Evolutionary conservation across 2,888 invertebrate genomes (phyloP).

Genomic region (Standfussiana lucernea): DNA sequence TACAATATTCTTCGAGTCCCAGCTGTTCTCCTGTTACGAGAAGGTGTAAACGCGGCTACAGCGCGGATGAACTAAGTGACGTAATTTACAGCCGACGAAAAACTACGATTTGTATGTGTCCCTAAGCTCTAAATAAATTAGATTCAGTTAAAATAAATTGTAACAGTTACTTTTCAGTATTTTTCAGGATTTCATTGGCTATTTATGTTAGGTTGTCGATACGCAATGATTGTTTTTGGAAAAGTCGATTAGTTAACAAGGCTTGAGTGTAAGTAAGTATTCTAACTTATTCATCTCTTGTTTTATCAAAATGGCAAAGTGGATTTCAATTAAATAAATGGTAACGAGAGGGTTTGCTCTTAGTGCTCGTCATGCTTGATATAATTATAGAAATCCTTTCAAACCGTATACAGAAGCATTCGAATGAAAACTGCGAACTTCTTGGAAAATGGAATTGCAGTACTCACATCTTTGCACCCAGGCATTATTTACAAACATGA

Average conservation of each 20-base stretch:
- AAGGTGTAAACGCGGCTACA: constrained; percentile 27
- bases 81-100: constrained; percentile 54
- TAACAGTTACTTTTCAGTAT: constrained; percentile 14
- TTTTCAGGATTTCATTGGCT: constrained; percentile 17
- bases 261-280: too few species aligned
- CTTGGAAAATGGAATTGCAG: neutral
- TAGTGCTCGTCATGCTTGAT: neutral
- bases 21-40: constrained; percentile 10
- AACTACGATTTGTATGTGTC: constrained; percentile 53
- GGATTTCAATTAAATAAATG: neutral
- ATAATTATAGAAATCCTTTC: neutral
- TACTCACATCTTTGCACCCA: neutral
- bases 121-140: constrained; percentile 58
- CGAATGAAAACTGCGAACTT: neutral
- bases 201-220: neutral
- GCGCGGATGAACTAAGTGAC: constrained; percentile 34
- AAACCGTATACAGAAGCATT: neutral
- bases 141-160: constrained; percentile 46
- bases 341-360: neutral
- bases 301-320: neutral
- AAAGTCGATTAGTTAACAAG: neutral
- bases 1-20: constrained; percentile 24
- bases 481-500: neutral
- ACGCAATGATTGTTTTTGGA: neutral
- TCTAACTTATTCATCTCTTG: neutral